Base-by-base conservation (phyloP, 2,113 vertebrate species). In the Aptenodytes forsteri region DNA sequence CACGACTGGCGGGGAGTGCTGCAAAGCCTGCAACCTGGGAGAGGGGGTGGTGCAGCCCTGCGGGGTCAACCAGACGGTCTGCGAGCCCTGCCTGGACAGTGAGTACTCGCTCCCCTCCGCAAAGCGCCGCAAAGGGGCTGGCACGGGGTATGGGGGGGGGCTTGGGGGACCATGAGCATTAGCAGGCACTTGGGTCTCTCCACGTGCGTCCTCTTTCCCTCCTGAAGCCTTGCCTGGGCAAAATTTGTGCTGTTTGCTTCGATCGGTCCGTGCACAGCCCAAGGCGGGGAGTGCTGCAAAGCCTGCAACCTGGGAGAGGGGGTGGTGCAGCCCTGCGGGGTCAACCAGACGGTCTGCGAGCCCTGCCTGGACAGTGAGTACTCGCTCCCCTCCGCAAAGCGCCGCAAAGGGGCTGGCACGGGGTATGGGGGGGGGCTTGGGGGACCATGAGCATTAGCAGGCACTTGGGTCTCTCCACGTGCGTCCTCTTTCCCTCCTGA, bases 301-400 rank as follows among this genome's bases (percentile, higher is more conserved):
- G 92, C 98, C 93, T 99, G 99, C 95, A 99, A 98, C 83, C 98
- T 99, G n/a, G 99, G 99, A 6, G 99, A 99, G 87, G 99, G 99
- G 3, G 98, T 99, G 87, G 93, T 97, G 89, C 98, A 97, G 93
- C 96, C 96, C 34, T 99, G 99, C 1, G 99, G 98, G 42, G 96
- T 87, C 61, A 98, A 98, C 83, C 99, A 99, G 98, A 99, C 99
- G 0, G 96, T 98, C 83, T 99, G 99, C 8, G 90, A 98, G 89
- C 99, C 99, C 93, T 99, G 99, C 97, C 96, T 99, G 97, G 99
- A 99, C 98, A 99, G 99, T 99, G 97, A 99, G 99, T 99, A 97
- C 58, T 66, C 2, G 9, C 67, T 11, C 6, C 22, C 65, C 58
- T 4, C 49, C 0, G 2, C 8, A 3, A 3, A 16, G n/a, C 0